Evolutionary conservation across 37 sponge, comb jelly and placozoan genomes (phyloP), one percentile per base, ranked within the genome.

Genomic region (Cladorhizidae sp.): DNA sequence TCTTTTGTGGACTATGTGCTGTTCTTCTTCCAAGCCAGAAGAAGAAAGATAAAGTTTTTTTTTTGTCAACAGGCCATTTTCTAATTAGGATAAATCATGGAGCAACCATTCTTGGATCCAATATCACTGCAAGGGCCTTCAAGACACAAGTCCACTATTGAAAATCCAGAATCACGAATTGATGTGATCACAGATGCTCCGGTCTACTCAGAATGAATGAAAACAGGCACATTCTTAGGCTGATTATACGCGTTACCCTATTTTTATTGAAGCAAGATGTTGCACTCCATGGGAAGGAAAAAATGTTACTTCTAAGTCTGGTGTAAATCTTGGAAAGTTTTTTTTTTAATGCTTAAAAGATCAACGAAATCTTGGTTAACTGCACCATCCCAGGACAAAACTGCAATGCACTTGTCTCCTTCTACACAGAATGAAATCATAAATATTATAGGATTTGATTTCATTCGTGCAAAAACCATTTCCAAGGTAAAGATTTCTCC

Each of bases 401-500:
- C 83, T 89, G 84, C 71, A 56, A 89, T 84, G 1, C 83, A 83
- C 51, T 35, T 89, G 7, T 89, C 89, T 57, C 84, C 89, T 28
- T 72, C 51, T 41, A 68, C 80, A 52, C 89, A 89, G 73, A 89
- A 89, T 79, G 89, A 83, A 28, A 81, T 87, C 49, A 87, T 87
- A 40, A 70, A 45, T 76, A 65, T 87, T 31, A 87, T 87, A 72
- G 88, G 83, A 18, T 81, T 69, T 76, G 77, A 87, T 82, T 26
- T 59, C 22, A 36, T 84, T 68, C 76, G 61, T 33, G 33, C 81
- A 9, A 57, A 52, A 39, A 89, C 84, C n/a, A 15, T 84, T 61
- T 65, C 45, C 12, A 85, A 89, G 52, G 56, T 89, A 11, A 84
- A 68, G 9, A 58, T 64, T 88, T 33, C 57, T 89, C 89, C 25